These are phyloP conservation scores for Notolepis coatsorum DNA, from an alignment of 2,797 vertebrate genomes.

Conservation along the genomic window DNA sequence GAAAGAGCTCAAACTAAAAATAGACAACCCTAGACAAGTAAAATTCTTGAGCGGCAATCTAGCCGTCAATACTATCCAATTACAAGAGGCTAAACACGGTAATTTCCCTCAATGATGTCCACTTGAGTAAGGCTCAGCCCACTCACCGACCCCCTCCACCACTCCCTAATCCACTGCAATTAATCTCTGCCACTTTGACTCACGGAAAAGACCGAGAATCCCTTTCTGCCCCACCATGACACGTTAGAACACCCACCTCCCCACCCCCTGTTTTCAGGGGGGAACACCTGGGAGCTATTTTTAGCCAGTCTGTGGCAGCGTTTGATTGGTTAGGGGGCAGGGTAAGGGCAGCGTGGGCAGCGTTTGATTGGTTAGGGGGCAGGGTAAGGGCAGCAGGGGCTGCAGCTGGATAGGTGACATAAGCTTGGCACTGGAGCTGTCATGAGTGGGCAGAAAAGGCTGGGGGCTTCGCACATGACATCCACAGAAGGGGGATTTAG, in stretches of 20 bases:
- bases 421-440: conserved; percentile 29
- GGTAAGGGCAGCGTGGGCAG: conserved; percentile 10
- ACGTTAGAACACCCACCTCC: conserved; percentile 32
- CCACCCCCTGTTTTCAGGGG: conserved; percentile 13
- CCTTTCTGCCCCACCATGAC: conserved; percentile 25
- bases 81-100: conserved; percentile 52
- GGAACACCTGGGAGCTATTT: conserved; percentile 58
- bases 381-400: conserved; percentile 4
- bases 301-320: conserved; percentile 28
- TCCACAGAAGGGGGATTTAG: conserved; percentile 14
- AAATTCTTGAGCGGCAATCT: conserved; percentile 17
- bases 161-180: conserved; percentile 41
- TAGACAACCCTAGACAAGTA: conserved; percentile 11
- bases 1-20: conserved; percentile 13
- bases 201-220: conserved; percentile 47
- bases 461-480: conserved; percentile 20
- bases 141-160: conserved; percentile 17
- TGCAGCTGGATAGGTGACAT: conserved; percentile 39
- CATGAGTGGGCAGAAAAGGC: conserved; percentile 30
- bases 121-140: conserved; percentile 41
- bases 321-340: conserved; percentile 49
- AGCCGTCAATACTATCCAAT: conserved; percentile 34
- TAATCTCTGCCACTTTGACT: conserved; percentile 63
- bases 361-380: conserved; percentile 49
- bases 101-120: conserved; percentile 54